A percentile compares a stretch with the other conserved stretches of the same genome.
These are phyloP conservation scores for Phytoseiulus persimilis DNA, from an alignment of 2,888 invertebrate species.

Conservation along the genomic window DNA sequence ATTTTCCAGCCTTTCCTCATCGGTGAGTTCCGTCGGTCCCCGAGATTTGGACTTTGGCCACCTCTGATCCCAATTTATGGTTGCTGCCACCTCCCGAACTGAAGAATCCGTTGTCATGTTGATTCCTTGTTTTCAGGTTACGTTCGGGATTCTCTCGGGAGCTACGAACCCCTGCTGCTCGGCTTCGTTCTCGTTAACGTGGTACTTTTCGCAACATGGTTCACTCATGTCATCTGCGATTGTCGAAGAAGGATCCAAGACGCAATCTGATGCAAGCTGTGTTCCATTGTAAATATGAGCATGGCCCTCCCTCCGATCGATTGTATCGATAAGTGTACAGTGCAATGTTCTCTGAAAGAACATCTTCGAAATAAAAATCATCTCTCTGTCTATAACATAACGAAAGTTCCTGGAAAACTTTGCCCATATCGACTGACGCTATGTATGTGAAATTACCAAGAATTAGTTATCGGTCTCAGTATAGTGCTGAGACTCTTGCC, in stretches of 20 bases:
- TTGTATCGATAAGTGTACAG: too few species aligned
- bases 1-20: constrained; percentile 9
- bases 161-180: constrained; percentile 14
- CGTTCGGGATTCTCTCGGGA: constrained; percentile 7
- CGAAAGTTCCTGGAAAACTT: too few species aligned
- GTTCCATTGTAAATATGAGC: neutral
- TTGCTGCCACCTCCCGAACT: too few species aligned
- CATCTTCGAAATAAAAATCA: too few species aligned
- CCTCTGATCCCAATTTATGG: neutral
- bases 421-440: too few species aligned
- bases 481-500: too few species aligned
- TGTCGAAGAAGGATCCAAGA: neutral
- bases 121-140: neutral
- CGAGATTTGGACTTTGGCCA: neutral
- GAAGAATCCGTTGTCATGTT: too few species aligned
- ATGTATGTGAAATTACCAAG: too few species aligned
- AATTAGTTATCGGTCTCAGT: too few species aligned
- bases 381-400: too few species aligned
- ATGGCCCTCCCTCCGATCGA: too few species aligned
- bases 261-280: neutral
- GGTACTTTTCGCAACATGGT: neutral
- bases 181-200: constrained; percentile 7
- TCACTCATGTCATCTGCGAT: neutral
- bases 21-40: neutral
- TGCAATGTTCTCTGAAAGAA: too few species aligned